Evolutionary conservation across 2,113 vertebrate genomes (phyloP).

Genomic region (Tyrannus savana): DNA sequence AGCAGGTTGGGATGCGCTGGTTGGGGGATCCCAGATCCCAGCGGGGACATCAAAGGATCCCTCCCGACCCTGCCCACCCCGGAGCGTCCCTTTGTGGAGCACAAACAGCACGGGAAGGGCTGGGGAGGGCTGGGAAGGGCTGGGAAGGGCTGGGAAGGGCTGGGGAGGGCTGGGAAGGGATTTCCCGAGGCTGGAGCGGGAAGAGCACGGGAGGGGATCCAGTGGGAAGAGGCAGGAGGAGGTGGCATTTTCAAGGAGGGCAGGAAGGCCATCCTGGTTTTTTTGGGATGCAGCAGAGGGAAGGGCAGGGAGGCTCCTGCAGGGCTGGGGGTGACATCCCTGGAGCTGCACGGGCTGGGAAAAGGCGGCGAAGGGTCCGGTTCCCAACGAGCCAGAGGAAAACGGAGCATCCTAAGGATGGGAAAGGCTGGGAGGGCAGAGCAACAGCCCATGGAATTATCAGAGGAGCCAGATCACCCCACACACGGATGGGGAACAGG

Average conservation of each 20-base stretch:
- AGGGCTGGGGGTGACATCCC: background rate
- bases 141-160: background rate
- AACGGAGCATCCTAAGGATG: background rate
- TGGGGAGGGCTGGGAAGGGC: background rate
- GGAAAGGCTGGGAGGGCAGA: background rate
- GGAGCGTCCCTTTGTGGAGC: no score
- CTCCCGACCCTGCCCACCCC: background rate
- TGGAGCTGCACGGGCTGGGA: fast-evolving
- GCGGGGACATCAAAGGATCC: background rate
- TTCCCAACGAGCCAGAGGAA: background rate
- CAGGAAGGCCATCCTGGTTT: fast-evolving
- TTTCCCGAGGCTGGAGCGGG: fast-evolving
- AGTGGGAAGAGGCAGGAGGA: background rate
- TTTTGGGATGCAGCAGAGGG: background rate
- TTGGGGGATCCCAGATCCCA: background rate
- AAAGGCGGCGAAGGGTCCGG: background rate
- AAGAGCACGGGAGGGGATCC: background rate
- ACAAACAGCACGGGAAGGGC: no score
- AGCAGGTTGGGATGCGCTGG: background rate
- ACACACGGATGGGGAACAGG: background rate
- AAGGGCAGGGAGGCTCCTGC: background rate
- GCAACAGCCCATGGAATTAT: background rate
- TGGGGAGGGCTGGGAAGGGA: background rate
- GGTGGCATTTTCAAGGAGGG: background rate
- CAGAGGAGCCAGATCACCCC: background rate